phyloP scores from a whole-genome alignment of 2,888 invertebrate genomes.

The Cetonia aurata region DNA sequence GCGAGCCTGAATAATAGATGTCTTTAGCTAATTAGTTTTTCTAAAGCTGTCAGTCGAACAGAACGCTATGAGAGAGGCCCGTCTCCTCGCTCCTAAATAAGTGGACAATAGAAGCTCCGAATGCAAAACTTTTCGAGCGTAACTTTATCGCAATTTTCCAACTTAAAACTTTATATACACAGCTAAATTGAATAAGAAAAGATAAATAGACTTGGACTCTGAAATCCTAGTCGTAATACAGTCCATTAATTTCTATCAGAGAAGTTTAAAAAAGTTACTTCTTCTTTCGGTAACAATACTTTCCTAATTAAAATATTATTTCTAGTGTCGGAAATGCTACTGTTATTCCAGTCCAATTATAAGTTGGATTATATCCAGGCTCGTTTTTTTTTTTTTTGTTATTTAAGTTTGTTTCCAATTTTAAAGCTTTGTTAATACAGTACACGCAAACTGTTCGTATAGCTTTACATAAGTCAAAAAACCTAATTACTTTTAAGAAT shows the following conservation, averaged over 20 bases:
- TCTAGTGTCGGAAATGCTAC: background rate
- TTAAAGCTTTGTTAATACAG: no score
- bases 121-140: background rate
- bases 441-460: no score
- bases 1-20: background rate
- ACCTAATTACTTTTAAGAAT: no score
- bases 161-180: constrained; percentile 1
- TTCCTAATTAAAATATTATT: constrained; percentile 5
- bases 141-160: constrained; percentile 5
- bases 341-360: no score
- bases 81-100: background rate
- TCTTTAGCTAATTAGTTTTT: constrained; percentile 15
- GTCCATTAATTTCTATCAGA: constrained; percentile 7
- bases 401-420: no score
- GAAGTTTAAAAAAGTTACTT: constrained; percentile 6
- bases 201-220: constrained; percentile 3
- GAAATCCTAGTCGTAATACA: background rate
- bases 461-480: no score
- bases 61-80: background rate
- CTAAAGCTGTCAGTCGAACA: constrained; percentile 4
- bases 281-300: background rate
- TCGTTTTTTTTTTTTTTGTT: no score
- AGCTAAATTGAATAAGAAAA: constrained; percentile 11
- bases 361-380: no score
- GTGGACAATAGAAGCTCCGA: constrained; percentile 3